These are phyloP conservation scores for Agrilus planipennis DNA, from an alignment of 1,140 invertebrate species.

Conservation along the genomic window DNA sequence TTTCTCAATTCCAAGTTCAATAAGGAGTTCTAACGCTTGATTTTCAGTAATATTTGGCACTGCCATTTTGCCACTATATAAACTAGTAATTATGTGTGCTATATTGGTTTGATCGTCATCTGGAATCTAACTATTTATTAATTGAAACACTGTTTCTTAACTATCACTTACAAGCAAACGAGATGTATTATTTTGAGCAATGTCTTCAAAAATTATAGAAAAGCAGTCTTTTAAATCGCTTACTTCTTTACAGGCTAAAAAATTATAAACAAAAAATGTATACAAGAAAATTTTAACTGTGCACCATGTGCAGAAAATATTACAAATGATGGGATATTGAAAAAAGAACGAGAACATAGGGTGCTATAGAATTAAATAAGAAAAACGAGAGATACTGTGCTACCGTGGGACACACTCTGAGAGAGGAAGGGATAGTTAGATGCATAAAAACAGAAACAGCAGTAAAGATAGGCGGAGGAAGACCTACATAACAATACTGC, in stretches of 20 bases:
- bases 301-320: no score
- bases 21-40: constrained; percentile 2
- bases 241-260: constrained; percentile 3
- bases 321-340: no score
- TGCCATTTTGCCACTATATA: constrained; percentile 2
- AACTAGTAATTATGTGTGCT: constrained; percentile 1
- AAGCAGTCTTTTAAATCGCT: constrained; percentile 4
- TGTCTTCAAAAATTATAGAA: constrained; percentile 4
- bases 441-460: no score
- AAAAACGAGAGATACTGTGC: no score
- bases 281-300: neutral
- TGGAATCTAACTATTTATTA: constrained; percentile 1
- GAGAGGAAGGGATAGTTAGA: no score
- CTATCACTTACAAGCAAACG: constrained; percentile 2
- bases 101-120: constrained; percentile 1
- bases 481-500: no score
- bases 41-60: neutral
- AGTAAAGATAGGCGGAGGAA: no score
- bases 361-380: no score
- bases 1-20: constrained; percentile 5
- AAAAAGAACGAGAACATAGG: no score
- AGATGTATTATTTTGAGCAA: neutral
- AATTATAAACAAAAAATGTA: neutral
- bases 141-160: neutral
- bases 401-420: no score